Conservation (phyloP, 2,888 invertebrate species). For the Allophyes oxyacanthae region DNA sequence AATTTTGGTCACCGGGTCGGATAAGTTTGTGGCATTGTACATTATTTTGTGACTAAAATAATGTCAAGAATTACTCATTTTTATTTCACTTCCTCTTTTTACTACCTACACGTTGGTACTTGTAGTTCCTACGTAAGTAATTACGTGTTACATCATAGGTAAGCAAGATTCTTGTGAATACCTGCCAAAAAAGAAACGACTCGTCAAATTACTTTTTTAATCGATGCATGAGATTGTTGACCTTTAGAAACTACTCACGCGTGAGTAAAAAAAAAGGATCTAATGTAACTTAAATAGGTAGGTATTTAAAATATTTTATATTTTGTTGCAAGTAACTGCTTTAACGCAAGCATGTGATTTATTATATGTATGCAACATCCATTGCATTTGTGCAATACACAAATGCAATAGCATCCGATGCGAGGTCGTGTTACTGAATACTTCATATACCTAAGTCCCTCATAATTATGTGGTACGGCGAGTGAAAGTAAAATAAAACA, state of each 20-base stretch:
- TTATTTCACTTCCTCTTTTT: too few species aligned
- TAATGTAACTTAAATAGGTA: conserved; percentile 6
- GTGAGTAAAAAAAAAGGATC: conserved; percentile 17
- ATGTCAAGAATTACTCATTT: too few species aligned
- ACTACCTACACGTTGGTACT: too few species aligned
- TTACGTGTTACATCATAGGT: conserved; percentile 43
- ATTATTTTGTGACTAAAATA: too few species aligned
- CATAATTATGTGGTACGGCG: conserved; percentile 8
- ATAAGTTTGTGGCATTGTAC: too few species aligned
- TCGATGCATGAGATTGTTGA: conserved; percentile 45
- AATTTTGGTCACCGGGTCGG: too few species aligned
- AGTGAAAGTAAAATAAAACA: conserved; percentile 53
- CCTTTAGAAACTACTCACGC: conserved; percentile 36
- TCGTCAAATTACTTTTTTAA: conserved; percentile 50
- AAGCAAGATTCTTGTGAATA: conserved; percentile 37
- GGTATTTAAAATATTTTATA: conserved; percentile 3
- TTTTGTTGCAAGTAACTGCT: conserved; percentile 42
- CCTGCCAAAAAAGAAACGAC: conserved; percentile 51
- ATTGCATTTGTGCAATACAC: conserved; percentile 56
- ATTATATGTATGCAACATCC: conserved; percentile 45
- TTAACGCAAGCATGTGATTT: conserved; percentile 35
- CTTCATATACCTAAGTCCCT: conserved; percentile 36
- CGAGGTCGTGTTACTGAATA: conserved; percentile 54
- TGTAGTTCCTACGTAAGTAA: background rate
- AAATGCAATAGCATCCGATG: conserved; percentile 54